Percentiles rank a stretch among this genome's conserved stretches.
These are phyloP conservation scores for Acronicta alni DNA, from an alignment of 2,888 invertebrate genomes.

Conservation along the genomic window DNA sequence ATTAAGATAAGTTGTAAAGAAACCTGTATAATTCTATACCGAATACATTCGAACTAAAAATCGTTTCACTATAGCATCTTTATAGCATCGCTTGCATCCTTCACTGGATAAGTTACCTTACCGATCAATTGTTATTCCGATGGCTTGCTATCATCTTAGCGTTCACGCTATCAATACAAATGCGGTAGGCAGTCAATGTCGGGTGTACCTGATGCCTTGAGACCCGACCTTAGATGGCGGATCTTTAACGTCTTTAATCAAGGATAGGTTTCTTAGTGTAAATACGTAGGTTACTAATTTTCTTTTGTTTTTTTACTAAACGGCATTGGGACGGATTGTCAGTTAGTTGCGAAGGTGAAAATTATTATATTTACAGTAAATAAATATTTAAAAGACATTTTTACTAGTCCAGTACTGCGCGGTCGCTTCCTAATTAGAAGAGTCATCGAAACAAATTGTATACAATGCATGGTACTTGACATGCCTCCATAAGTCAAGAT, in stretches of 20 bases:
- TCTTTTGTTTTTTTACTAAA: too few species aligned
- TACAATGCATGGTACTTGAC: too few species aligned
- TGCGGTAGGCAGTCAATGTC: constrained; percentile 33
- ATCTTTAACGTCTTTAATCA: constrained; percentile 32
- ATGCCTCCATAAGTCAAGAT: too few species aligned
- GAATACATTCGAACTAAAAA: not conserved
- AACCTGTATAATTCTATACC: too few species aligned
- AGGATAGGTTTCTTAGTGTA: constrained; percentile 9
- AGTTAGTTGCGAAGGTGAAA: not conserved
- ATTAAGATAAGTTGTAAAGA: too few species aligned
- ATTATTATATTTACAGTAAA: too few species aligned
- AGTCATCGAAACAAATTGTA: too few species aligned
- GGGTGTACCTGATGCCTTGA: constrained; percentile 31
- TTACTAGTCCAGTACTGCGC: too few species aligned
- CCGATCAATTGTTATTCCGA: constrained; percentile 40
- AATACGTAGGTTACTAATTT: too few species aligned
- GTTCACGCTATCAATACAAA: constrained; percentile 42
- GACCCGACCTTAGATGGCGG: constrained; percentile 28
- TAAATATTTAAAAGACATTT: too few species aligned
- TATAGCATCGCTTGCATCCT: constrained; percentile 20
- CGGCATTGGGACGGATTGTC: too few species aligned
- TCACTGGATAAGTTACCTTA: constrained; percentile 6
- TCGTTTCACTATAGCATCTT: constrained; percentile 1
- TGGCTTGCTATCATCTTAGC: constrained; percentile 12
- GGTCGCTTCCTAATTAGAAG: too few species aligned